Conservation (phyloP, 1,140 invertebrate species). For the Caenorhabditis latens region DNA sequence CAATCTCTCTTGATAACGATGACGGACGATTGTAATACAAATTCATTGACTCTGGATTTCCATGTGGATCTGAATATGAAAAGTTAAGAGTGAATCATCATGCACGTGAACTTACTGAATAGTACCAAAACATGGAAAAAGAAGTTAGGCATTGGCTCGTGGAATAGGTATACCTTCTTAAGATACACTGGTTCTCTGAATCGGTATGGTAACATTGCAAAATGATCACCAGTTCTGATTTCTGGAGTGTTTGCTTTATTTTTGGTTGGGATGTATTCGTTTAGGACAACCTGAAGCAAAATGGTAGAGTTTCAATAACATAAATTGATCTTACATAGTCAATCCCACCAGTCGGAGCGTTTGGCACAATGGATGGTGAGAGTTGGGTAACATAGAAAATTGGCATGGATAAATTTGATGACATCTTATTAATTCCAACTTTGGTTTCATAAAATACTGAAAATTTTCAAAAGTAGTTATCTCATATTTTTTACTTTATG, state of each 20-base stretch:
- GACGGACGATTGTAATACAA: slow-evolving; percentile 69
- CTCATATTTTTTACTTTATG: background rate
- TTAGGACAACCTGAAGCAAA: slow-evolving; percentile 63
- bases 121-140: slow-evolving; percentile 66
- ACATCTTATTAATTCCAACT: slow-evolving; percentile 68
- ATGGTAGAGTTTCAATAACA: background rate
- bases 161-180: slow-evolving; percentile 61
- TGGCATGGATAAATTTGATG: slow-evolving; percentile 67
- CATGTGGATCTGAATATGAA: slow-evolving; percentile 63
- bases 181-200: slow-evolving; percentile 66
- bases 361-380: slow-evolving; percentile 67
- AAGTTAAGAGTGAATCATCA: too few relatives aligned
- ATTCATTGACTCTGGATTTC: slow-evolving; percentile 69
- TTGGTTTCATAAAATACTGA: slow-evolving; percentile 68
- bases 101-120: slow-evolving; percentile 59
- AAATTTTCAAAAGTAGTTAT: slow-evolving; percentile 15
- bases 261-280: slow-evolving; percentile 64
- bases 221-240: slow-evolving; percentile 68
- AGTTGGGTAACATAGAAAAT: slow-evolving; percentile 68
- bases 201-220: slow-evolving; percentile 66
- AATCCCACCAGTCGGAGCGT: slow-evolving; percentile 64
- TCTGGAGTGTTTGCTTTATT: slow-evolving; percentile 63
- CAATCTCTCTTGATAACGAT: slow-evolving; percentile 64
- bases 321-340: slow-evolving; percentile 58
- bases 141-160: slow-evolving; percentile 63